phyloP scores from a whole-genome alignment of 1,140 invertebrate species.

The Anthonomus grandis region DNA sequence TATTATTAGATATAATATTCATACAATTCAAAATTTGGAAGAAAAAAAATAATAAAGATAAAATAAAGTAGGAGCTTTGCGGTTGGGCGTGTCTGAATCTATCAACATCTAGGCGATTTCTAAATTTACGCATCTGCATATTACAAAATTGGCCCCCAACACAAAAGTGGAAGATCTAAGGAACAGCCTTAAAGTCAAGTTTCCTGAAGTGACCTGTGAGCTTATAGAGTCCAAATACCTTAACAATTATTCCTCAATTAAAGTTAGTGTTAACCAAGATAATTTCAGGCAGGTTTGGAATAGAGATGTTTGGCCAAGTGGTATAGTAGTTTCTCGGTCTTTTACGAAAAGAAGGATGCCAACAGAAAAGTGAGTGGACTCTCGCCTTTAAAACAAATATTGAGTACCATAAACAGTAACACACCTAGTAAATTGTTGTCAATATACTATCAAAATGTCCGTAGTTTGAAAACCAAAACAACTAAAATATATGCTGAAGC shows the following conservation, averaged over 20 bases:
- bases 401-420: background rate
- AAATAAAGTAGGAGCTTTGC: background rate
- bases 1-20: too few species aligned
- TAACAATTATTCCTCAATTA: slow-evolving; percentile 12
- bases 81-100: background rate
- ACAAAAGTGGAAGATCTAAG: slow-evolving; percentile 4
- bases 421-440: too few species aligned
- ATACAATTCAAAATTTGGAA: too few species aligned
- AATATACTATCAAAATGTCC: background rate
- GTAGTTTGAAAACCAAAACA: background rate
- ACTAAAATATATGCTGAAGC: background rate
- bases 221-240: slow-evolving; percentile 3
- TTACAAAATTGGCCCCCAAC: slow-evolving; percentile 2
- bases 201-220: slow-evolving; percentile 13
- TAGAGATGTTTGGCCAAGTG: slow-evolving; percentile 7
- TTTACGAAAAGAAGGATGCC: background rate
- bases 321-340: background rate
- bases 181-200: background rate
- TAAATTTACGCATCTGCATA: slow-evolving; percentile 1
- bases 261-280: slow-evolving; percentile 8
- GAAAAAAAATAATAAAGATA: background rate
- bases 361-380: background rate
- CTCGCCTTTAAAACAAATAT: background rate
- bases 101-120: background rate
- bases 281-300: slow-evolving; percentile 9